These are phyloP conservation scores for Mizuhopecten yessoensis DNA, from an alignment of 1,140 invertebrate species.

Conservation along the genomic window DNA sequence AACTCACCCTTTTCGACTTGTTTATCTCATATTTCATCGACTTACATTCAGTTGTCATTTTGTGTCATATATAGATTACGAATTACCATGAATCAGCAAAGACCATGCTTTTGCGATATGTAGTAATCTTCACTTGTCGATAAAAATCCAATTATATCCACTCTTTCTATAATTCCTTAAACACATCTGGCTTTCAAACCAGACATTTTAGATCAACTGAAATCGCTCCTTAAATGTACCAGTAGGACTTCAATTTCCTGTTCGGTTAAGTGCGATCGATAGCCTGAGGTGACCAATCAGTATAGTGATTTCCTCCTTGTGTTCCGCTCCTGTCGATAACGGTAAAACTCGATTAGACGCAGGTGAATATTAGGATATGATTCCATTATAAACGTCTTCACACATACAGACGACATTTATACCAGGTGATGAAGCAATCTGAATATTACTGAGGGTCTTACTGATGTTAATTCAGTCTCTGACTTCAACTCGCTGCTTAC, in stretches of 20 bases:
- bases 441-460: too few relatives aligned
- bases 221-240: background rate
- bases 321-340: background rate
- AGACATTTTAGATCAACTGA: too few relatives aligned
- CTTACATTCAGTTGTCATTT: background rate
- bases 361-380: background rate
- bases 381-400: background rate
- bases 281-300: background rate
- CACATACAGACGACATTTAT: background rate
- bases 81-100: too few relatives aligned
- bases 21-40: background rate
- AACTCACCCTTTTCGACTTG: too few relatives aligned
- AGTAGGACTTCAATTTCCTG: conserved; percentile 20
- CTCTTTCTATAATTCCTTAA: too few relatives aligned
- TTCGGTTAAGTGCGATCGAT: background rate
- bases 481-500: background rate
- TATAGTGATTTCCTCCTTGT: background rate
- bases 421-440: too few relatives aligned
- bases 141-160: too few relatives aligned
- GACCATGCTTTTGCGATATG: too few relatives aligned
- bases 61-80: background rate
- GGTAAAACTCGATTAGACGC: background rate
- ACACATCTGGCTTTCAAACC: too few relatives aligned
- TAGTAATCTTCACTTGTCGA: too few relatives aligned
- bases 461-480: background rate